Base-by-base conservation (phyloP, 2,797 vertebrate species). In the Botia kubotai region DNA sequence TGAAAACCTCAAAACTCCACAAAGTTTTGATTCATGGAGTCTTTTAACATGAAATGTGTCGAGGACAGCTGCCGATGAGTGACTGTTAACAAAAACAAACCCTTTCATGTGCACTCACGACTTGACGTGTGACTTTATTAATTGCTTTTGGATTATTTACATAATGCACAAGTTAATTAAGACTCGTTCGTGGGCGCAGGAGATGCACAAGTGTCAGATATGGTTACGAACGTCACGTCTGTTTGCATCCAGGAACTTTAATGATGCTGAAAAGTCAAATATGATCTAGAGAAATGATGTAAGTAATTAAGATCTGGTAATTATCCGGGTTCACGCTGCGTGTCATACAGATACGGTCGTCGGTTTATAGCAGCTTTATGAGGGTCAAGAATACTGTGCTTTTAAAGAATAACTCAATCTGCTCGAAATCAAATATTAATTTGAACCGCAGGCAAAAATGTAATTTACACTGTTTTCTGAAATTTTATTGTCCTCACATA, bases 391-490 rank as follows among this genome's bases (percentile, higher is more conserved):
- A 89, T 85, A 89, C 84, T 82, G 80, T 90, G 91, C 91, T 91
- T 84, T 87, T 86, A 90, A 88, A 81, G 87, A 89, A 83, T 81
- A 80, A 87, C 87, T 91, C 87, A 89, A 89, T 92, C 88, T 89
- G 86, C 89, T 90, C 88, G 29, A 87, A 92, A 93, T 90, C 87
- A 93, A 93, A 94, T 93, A 92, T 92, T 93, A 93, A 94, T 94
- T 92, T 90, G 83, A 82, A 90, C 93, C 89, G 87, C 87, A 82
- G 93, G 92, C 84, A 91, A 87, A 91, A 74, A 81, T 86, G 36
- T 57, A 87, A 87, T 86, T 81, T 80, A 87, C 84, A 85, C 36
- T 26, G 13, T 78, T 70, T 80, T 55, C 67, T 33, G 6, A 21
- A 17, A 8, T 75, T 83, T 71, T 80, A 63, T 87, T 80, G 65